Evolutionary conservation across 35 echinoderm and acorn worm species (phyloP), one percentile per base, ranked within the genome.

Genomic region (Amphiura filiformis): DNA sequence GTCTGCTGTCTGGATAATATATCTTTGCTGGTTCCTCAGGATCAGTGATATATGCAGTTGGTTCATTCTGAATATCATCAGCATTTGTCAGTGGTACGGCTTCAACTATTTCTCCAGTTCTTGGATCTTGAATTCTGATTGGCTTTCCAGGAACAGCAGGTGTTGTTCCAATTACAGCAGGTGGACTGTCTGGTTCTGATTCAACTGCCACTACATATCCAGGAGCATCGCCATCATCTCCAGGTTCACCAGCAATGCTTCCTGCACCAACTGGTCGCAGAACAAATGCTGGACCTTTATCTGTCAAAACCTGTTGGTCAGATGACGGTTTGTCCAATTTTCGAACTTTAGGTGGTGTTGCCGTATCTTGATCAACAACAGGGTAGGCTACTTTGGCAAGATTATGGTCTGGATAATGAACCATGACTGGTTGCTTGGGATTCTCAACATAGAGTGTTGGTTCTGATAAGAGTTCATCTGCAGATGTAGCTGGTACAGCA

Each of bases 261-360:
- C 56, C 81, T 42, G 40, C 28, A 13, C 34, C 81, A 83, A 85
- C 47, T 2, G 90, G 90, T 52, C 80, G 87, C 37, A 92, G 34
- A 31, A 87, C 56, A 87, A 76, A 92, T 30, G 90, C 90, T 76
- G 78, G 79, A 36, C 90, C 90, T 33, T 92, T 34, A 38, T 87
- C 78, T 87, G 90, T 92, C n/a, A 91, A 47, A 85, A 85, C 26
- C 20, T 52, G 44, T 70, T 70, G 61, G 2, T 70, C 11, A 13
- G 9, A 11, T 13, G 28, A 13, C 26, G 15, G 61, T 26, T 70
- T 70, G 9, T 70, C 61, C 26, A 30, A 70, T 70, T 70, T 70
- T 2, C 61, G 61, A 5, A 70, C 61, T 70, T 70, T 70, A 23
- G 61, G 61, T 70, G 61, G 61, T 13, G 61, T 70, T 70, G 28